Evolutionary conservation across 2,113 vertebrate species (phyloP).

Genomic region (Thunnus maccoyii): DNA sequence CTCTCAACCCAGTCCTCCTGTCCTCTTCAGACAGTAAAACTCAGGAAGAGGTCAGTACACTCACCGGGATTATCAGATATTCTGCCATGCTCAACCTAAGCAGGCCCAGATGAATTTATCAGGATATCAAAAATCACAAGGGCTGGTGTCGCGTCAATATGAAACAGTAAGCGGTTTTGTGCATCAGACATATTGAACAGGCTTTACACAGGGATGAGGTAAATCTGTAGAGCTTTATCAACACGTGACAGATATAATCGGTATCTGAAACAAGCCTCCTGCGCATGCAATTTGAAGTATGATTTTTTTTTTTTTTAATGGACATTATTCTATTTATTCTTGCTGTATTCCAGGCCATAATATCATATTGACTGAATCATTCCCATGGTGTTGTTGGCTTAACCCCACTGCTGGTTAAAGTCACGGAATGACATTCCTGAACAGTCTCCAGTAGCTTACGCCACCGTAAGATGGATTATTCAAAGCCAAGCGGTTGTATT

Average conservation of each 20-base stretch:
- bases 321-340: constrained; percentile 27
- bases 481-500: constrained; percentile 43
- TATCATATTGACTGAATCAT: constrained; percentile 3
- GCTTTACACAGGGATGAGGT: constrained; percentile 64
- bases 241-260: constrained; percentile 60
- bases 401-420: constrained; percentile 18
- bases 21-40: constrained; percentile 9
- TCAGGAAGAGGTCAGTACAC: constrained; percentile 49
- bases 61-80: constrained; percentile 57
- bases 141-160: constrained; percentile 42
- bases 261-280: constrained; percentile 44
- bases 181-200: constrained; percentile 67
- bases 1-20: constrained; percentile 20
- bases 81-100: constrained; percentile 34
- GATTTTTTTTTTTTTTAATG: constrained; percentile 31
- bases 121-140: constrained; percentile 50
- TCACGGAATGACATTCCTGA: constrained; percentile 17
- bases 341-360: constrained; percentile 19
- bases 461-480: constrained; percentile 55
- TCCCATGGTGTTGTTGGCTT: neutral
- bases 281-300: constrained; percentile 35
- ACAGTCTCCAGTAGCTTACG: constrained; percentile 26
- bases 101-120: constrained; percentile 55
- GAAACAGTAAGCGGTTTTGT: constrained; percentile 69
- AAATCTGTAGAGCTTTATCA: constrained; percentile 66